Conservation (phyloP, 2,797 vertebrate genomes). For the Poecilia wingei region DNA sequence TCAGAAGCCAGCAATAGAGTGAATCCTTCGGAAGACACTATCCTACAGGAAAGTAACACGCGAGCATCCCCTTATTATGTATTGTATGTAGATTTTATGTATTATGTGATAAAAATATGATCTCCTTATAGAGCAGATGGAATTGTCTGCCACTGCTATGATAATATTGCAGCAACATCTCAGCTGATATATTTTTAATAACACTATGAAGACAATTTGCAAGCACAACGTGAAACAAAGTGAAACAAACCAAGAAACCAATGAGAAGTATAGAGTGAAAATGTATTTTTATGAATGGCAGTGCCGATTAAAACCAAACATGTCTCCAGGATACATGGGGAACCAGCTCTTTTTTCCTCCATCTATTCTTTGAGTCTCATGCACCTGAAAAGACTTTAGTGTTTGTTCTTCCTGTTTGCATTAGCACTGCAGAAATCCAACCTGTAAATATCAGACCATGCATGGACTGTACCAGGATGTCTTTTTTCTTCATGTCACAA, state of each 20-base stretch:
- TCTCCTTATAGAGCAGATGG: background rate
- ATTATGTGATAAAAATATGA: background rate
- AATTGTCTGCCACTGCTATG: background rate
- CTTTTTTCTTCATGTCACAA: background rate
- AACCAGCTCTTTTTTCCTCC: background rate
- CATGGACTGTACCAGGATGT: background rate
- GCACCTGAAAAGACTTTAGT: background rate
- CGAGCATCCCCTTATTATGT: background rate
- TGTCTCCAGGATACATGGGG: background rate
- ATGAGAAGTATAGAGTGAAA: background rate
- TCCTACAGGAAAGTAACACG: background rate
- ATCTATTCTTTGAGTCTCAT: background rate
- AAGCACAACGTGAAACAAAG: background rate
- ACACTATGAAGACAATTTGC: too few species aligned
- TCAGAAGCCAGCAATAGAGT: background rate
- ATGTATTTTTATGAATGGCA: background rate
- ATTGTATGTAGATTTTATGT: background rate
- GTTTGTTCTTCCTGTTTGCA: background rate
- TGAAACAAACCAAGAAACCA: background rate
- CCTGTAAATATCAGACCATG: background rate
- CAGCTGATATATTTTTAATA: background rate
- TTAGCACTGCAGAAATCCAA: conserved; percentile 1
- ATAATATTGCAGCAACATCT: background rate
- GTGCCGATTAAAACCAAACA: background rate
- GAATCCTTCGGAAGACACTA: background rate